Percentiles rank a stretch among this genome's conserved stretches.
These are phyloP conservation scores for Drosophila willistoni DNA, from an alignment of 1,140 invertebrate genomes.

Conservation along the genomic window DNA sequence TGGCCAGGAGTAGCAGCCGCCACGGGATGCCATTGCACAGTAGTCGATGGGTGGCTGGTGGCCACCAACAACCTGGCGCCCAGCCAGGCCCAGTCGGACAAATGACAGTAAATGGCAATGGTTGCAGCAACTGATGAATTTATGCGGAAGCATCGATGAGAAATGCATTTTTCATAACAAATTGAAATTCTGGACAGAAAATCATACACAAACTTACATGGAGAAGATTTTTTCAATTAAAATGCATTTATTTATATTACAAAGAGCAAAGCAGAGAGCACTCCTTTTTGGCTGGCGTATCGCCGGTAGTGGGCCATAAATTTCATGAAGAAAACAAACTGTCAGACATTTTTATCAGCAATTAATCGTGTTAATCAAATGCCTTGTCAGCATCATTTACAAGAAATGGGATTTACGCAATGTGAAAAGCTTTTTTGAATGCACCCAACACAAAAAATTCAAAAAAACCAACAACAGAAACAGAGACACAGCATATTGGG, in stretches of 20 bases:
- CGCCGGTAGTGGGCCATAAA: conserved; percentile 54
- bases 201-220: neutral
- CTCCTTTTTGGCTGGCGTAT: conserved; percentile 38
- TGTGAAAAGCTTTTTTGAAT: conserved; percentile 35
- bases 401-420: conserved; percentile 69
- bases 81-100: conserved; percentile 57
- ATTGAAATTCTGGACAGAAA: conserved; percentile 51
- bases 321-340: conserved; percentile 60
- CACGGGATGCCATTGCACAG: conserved; percentile 46
- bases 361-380: conserved; percentile 82
- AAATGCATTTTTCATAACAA: conserved; percentile 79
- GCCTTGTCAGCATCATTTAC: conserved; percentile 81
- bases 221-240: conserved; percentile 42
- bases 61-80: conserved; percentile 35
- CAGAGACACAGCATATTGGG: neutral
- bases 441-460: conserved; percentile 52
- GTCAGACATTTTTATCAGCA: conserved; percentile 80
- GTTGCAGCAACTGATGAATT: conserved; percentile 73
- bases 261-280: conserved; percentile 8
- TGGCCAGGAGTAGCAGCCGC: conserved; percentile 37
- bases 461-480: conserved; percentile 44
- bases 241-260: conserved; percentile 41
- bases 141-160: conserved; percentile 67
- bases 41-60: conserved; percentile 49
- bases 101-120: conserved; percentile 53